These are phyloP conservation scores for Gavia stellata DNA, from an alignment of 2,113 vertebrate genomes.

Conservation along the genomic window DNA sequence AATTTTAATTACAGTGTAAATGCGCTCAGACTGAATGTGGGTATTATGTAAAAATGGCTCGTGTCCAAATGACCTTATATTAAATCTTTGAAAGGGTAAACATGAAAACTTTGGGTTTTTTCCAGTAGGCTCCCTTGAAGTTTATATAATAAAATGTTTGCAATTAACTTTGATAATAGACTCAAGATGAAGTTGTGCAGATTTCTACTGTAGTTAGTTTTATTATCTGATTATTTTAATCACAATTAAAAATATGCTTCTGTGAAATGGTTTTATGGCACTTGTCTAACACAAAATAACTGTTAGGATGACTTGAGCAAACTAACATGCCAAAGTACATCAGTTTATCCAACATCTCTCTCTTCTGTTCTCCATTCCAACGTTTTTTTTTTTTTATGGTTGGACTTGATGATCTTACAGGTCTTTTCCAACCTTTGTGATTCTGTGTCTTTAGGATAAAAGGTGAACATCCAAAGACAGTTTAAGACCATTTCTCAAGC, in stretches of 20 bases:
- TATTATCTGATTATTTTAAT: background rate
- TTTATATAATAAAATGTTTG: background rate
- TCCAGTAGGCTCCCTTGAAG: background rate
- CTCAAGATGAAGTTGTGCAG: background rate
- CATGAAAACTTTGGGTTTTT: background rate
- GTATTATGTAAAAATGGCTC: constrained; percentile 32
- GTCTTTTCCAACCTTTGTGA: too few relatives aligned
- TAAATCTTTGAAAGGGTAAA: constrained; percentile 20
- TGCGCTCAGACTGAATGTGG: background rate
- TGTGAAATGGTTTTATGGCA: background rate
- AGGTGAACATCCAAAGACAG: background rate
- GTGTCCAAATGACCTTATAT: background rate
- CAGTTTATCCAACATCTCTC: background rate
- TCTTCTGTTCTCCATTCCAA: background rate
- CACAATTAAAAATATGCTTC: background rate
- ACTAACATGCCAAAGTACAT: background rate
- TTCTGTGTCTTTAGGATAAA: background rate
- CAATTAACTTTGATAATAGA: background rate
- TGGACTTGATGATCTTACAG: too few relatives aligned
- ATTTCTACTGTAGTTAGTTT: background rate
- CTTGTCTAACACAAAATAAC: background rate
- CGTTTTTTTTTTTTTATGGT: too few relatives aligned
- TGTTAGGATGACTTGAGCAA: background rate
- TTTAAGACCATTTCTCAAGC: background rate
- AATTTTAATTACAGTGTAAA: constrained; percentile 51